Conservation (phyloP, 1,140 invertebrate species). For the Saccostrea echinata region DNA sequence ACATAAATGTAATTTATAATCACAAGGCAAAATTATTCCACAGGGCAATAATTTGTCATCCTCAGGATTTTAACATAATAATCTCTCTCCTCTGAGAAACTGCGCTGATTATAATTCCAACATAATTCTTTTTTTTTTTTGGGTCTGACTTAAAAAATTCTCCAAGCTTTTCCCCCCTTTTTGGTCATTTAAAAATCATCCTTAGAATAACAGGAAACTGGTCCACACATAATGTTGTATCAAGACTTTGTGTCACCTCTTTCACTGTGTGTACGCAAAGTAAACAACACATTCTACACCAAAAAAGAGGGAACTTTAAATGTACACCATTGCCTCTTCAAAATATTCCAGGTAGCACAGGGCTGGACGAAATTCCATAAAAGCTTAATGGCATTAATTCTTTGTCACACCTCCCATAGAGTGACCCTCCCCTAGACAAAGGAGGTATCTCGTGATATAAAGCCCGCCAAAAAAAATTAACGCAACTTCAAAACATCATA, state of each 20-base stretch:
- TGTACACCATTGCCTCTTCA: background rate
- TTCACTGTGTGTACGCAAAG: slow-evolving; percentile 16
- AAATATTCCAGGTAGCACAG: background rate
- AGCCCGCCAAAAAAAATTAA: background rate
- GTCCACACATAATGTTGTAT: slow-evolving; percentile 8
- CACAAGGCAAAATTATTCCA: background rate
- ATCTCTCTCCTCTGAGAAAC: background rate
- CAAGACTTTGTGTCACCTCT: slow-evolving; percentile 1
- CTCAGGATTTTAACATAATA: background rate
- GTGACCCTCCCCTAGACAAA: background rate
- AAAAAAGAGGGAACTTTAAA: slow-evolving; percentile 35
- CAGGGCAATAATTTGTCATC: background rate
- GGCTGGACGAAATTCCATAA: background rate
- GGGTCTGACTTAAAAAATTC: background rate
- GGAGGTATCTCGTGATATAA: background rate
- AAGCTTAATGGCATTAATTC: background rate
- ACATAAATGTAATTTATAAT: background rate
- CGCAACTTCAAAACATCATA: background rate
- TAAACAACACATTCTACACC: background rate
- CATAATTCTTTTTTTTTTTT: background rate
- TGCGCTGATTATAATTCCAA: background rate
- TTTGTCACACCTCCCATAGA: background rate
- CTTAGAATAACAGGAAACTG: slow-evolving; percentile 5
- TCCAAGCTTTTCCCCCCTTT: background rate
- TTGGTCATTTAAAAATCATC: background rate